These are phyloP conservation scores for Ictidomys tridecemlineatus DNA, from an alignment of 2,113 vertebrate species.

Conservation along the genomic window DNA sequence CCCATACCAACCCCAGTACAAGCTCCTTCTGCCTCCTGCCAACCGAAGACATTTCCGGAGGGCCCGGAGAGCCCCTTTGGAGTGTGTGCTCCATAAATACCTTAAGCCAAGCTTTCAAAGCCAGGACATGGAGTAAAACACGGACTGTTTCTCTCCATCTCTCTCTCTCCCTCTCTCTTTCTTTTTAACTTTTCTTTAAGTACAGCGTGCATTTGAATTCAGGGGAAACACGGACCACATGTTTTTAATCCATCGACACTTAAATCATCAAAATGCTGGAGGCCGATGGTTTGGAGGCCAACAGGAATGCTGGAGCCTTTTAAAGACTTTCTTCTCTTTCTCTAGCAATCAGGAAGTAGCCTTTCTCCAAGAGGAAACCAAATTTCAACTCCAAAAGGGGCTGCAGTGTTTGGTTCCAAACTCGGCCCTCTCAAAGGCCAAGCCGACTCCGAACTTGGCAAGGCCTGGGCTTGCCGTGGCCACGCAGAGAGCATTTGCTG, in stretches of 20 bases:
- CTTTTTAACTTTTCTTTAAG: constrained; percentile 49
- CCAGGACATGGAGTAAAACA: background rate
- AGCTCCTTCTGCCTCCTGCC: constrained; percentile 65
- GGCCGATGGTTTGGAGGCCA: constrained; percentile 25
- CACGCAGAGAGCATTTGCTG: accelerated
- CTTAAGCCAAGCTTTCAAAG: constrained; percentile 27
- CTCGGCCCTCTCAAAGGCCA: background rate
- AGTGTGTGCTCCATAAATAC: background rate
- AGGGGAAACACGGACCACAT: constrained; percentile 58
- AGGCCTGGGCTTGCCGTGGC: accelerated
- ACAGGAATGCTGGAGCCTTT: constrained; percentile 14
- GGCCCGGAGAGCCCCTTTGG: background rate
- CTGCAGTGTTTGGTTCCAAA: background rate
- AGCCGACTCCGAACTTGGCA: background rate
- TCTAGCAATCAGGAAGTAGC: constrained; percentile 50
- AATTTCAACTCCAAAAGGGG: constrained; percentile 43
- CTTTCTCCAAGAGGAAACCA: constrained; percentile 67
- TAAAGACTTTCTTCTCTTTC: constrained; percentile 50
- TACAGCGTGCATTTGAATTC: constrained; percentile 50
- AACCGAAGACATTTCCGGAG: constrained; percentile 47
- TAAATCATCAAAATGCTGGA: constrained; percentile 71
- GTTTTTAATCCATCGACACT: constrained; percentile 72
- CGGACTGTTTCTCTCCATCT: background rate
- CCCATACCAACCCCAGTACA: background rate
- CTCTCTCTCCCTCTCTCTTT: too few relatives aligned